Evolutionary conservation across 2,888 invertebrate genomes (phyloP).

Genomic region (Allolobophora icterica): DNA sequence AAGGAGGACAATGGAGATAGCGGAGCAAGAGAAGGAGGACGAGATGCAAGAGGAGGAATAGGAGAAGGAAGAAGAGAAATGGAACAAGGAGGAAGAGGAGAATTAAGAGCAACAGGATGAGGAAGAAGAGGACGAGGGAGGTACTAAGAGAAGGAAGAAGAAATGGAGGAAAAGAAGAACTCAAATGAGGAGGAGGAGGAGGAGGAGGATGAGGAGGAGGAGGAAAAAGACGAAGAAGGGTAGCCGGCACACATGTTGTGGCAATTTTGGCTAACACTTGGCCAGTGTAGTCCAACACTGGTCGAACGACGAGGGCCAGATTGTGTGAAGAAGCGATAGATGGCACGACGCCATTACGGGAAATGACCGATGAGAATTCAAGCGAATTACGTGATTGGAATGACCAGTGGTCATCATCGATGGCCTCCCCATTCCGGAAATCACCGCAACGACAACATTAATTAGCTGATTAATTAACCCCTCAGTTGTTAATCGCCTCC

Average conservation of each 20-base stretch:
- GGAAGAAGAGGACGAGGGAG: not conserved
- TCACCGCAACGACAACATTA: not conserved
- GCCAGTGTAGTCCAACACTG: no score
- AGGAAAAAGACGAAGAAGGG: no score
- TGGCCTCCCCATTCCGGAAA: not conserved
- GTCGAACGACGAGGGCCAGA: no score
- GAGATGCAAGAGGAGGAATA: not conserved
- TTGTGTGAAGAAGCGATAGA: no score
- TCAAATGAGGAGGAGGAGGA: no score
- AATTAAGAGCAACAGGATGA: not conserved
- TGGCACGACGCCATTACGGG: not conserved
- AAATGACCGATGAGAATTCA: not conserved
- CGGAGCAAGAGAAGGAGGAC: not conserved
- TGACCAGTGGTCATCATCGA: not conserved
- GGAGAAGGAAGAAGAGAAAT: not conserved
- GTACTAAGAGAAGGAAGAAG: no score
- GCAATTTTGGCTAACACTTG: no score
- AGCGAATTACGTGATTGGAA: not conserved
- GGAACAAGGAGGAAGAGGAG: not conserved
- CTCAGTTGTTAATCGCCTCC: not conserved
- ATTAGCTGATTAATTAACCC: not conserved
- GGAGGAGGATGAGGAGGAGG: no score
- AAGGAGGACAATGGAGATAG: not conserved
- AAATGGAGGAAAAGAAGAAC: no score
- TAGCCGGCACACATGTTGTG: no score